These are phyloP conservation scores for Coptodon bakossiorum DNA, from an alignment of 2,113 vertebrate species.

Conservation along the genomic window DNA sequence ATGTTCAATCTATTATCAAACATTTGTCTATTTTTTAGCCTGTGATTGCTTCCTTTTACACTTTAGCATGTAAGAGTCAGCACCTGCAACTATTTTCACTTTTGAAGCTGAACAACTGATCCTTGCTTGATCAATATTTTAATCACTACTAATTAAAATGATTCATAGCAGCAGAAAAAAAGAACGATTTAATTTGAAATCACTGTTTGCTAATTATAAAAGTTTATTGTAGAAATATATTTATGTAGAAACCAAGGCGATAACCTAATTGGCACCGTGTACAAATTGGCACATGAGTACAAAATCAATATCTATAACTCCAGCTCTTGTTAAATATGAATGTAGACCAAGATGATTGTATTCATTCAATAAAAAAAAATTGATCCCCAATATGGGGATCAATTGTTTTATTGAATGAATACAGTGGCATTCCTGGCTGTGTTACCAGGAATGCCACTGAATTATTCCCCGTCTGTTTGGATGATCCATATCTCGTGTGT, in stretches of 20 bases:
- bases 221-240: not conserved
- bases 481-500: slow-evolving; percentile 28
- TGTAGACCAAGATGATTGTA: not conserved
- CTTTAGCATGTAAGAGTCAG: not conserved
- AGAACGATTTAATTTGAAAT: not conserved
- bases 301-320: not conserved
- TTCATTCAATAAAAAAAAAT: not conserved
- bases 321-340: not conserved
- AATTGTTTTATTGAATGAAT: not conserved
- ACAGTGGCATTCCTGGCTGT: not conserved
- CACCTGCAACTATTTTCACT: not conserved
- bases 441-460: not conserved
- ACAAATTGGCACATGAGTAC: not conserved
- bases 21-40: not conserved
- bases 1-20: not conserved
- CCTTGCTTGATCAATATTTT: not conserved
- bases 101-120: not conserved
- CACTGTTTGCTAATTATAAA: not conserved
- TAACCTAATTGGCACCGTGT: not conserved
- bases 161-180: not conserved
- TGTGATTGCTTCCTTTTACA: not conserved
- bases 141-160: not conserved
- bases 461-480: not conserved
- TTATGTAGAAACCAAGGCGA: not conserved
- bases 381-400: not conserved